These are phyloP conservation scores for Microchrysa polita DNA, from an alignment of 2,888 invertebrate genomes.

Conservation along the genomic window DNA sequence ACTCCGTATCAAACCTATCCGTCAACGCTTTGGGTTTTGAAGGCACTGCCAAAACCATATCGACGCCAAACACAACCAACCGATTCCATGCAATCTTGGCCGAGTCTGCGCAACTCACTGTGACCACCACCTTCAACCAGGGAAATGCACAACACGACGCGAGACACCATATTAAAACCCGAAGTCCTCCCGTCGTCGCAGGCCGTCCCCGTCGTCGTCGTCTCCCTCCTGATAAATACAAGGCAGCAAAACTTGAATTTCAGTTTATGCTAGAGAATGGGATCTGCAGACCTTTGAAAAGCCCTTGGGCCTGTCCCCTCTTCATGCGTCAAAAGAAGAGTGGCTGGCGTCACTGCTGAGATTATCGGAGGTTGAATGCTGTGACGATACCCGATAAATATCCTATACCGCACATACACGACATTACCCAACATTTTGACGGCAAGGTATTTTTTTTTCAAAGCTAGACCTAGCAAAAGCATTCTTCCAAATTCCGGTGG, in stretches of 20 bases:
- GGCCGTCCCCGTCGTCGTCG: no score
- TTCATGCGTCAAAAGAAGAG: neutral
- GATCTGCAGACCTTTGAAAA: neutral
- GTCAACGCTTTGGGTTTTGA: neutral
- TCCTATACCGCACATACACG: neutral
- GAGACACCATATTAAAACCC: neutral
- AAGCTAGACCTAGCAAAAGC: no score
- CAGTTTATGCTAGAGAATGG: neutral
- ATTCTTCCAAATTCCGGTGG: no score
- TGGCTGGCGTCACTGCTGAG: neutral
- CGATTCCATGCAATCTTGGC: neutral
- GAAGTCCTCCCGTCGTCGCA: neutral
- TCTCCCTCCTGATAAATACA: neutral
- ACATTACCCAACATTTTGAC: neutral
- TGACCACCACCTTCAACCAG: neutral
- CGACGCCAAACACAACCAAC: neutral
- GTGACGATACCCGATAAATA: neutral
- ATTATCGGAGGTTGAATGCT: neutral
- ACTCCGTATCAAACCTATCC: neutral
- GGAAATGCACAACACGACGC: neutral
- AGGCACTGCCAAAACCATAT: neutral
- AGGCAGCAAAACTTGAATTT: neutral
- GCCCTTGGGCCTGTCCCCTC: neutral
- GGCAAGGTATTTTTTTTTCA: no score
- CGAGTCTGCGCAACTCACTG: neutral